phyloP scores from a whole-genome alignment of 1,140 invertebrate genomes.

The Lordiphosa clarofinis region DNA sequence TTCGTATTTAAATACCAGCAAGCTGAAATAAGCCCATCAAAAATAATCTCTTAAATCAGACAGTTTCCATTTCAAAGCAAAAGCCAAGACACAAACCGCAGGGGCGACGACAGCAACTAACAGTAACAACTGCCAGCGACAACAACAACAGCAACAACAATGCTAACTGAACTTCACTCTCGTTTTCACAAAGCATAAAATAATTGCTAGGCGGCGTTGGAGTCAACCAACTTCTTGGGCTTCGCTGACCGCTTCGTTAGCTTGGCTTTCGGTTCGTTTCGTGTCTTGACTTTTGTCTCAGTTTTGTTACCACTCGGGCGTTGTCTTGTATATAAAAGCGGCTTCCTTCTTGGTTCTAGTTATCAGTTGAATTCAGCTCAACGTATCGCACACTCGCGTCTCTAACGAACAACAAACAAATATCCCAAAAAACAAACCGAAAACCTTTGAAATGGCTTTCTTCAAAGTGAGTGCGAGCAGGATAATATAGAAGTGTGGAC shows the following conservation, averaged over 20 bases:
- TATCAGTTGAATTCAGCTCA: conserved; percentile 79
- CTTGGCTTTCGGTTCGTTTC: conserved; percentile 34
- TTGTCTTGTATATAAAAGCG: conserved; percentile 79
- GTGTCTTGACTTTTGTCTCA: conserved; percentile 35
- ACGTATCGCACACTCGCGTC: conserved; percentile 58
- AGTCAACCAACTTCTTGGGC: conserved; percentile 57
- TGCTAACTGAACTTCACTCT: conserved; percentile 71
- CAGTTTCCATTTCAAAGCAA: conserved; percentile 30
- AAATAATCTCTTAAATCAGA: conserved; percentile 40
- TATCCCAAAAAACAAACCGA: conserved; percentile 10
- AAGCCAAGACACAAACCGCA: conserved; percentile 50
- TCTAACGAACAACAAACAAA: conserved; percentile 19
- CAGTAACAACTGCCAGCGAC: neutral
- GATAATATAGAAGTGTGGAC: conserved; percentile 10
- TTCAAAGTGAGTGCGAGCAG: conserved; percentile 75
- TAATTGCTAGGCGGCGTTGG: conserved; percentile 55
- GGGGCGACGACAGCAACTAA: conserved; percentile 5
- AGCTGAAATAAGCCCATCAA: too few species aligned
- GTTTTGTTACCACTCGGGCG: conserved; percentile 50
- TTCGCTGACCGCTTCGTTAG: conserved; percentile 60
- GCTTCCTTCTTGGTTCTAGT: conserved; percentile 80
- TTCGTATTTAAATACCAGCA: too few species aligned
- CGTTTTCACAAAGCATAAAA: conserved; percentile 65
- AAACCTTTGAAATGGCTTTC: conserved; percentile 69
- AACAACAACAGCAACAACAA: conserved; percentile 23